phyloP scores from a whole-genome alignment of 2,888 invertebrate genomes.

The Linnaemya tessellans region DNA sequence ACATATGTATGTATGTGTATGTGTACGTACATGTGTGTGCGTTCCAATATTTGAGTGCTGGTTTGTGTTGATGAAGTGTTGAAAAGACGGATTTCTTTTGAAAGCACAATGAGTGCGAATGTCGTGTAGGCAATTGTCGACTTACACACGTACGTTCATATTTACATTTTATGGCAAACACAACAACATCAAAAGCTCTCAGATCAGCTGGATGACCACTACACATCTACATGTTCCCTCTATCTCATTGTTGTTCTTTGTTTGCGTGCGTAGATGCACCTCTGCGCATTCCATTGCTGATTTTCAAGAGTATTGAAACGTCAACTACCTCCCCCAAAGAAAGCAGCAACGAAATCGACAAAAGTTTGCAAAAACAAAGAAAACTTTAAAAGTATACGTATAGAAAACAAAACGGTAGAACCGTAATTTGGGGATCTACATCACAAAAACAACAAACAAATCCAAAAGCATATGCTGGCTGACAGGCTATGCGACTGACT shows the following conservation, averaged over 20 bases:
- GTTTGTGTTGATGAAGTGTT: slow-evolving; percentile 69
- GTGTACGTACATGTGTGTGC: not conserved
- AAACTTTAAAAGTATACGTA: slow-evolving; percentile 23
- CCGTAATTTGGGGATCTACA: slow-evolving; percentile 54
- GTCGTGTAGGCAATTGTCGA: slow-evolving; percentile 72
- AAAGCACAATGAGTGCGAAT: slow-evolving; percentile 70
- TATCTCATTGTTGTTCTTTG: slow-evolving; percentile 65
- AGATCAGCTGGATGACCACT: slow-evolving; percentile 70
- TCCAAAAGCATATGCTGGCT: slow-evolving; percentile 56
- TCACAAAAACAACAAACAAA: slow-evolving; percentile 53
- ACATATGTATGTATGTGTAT: not conserved
- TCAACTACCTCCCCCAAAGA: slow-evolving; percentile 63
- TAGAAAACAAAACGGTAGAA: slow-evolving; percentile 55
- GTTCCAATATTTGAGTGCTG: slow-evolving; percentile 16
- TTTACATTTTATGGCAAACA: slow-evolving; percentile 12
- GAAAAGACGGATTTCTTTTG: slow-evolving; percentile 72
- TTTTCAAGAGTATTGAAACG: slow-evolving; percentile 52
- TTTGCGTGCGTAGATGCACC: slow-evolving; percentile 67
- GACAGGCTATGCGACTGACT: slow-evolving; percentile 45
- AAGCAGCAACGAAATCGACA: slow-evolving; percentile 36
- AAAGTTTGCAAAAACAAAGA: slow-evolving; percentile 56
- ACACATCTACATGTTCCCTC: slow-evolving; percentile 62
- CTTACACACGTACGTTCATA: slow-evolving; percentile 53
- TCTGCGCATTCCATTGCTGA: slow-evolving; percentile 68
- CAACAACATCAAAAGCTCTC: slow-evolving; percentile 64